These are phyloP conservation scores for Pelusios castaneus DNA, from an alignment of 2,113 vertebrate species.

Conservation along the genomic window DNA sequence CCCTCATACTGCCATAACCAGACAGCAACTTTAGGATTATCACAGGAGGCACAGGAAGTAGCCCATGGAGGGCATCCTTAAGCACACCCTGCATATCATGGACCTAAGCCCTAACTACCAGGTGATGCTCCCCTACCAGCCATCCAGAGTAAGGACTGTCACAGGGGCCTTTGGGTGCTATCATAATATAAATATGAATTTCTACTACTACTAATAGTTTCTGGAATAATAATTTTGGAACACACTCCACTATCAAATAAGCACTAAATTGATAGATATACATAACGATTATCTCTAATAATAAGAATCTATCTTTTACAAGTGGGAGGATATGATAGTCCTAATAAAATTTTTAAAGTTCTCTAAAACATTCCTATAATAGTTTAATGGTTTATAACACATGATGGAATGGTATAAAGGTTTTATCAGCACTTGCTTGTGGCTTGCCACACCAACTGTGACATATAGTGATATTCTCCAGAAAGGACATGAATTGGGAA, in stretches of 20 bases:
- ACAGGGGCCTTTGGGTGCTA: background rate
- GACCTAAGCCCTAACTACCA: background rate
- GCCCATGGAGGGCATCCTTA: background rate
- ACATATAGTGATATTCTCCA: background rate
- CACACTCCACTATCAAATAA: background rate
- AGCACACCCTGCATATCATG: background rate
- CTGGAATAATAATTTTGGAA: background rate
- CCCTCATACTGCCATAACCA: background rate
- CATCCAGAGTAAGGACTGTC: background rate
- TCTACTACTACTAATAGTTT: background rate
- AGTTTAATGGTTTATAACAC: background rate
- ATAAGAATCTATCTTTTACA: background rate
- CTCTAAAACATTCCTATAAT: background rate
- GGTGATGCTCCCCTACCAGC: background rate
- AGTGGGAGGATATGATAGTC: background rate
- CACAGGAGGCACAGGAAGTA: too few relatives aligned
- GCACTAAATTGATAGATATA: background rate
- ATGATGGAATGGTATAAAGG: background rate
- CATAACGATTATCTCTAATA: background rate
- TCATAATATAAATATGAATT: background rate
- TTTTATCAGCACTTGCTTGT: background rate
- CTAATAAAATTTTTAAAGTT: fast-evolving
- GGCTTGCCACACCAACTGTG: background rate
- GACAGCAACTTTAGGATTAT: background rate
- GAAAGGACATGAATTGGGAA: slow-evolving; percentile 9